Percentiles rank a stretch among this genome's conserved stretches.
Conservation (phyloP, 2,888 invertebrate genomes). For the Erebia aethiops region DNA sequence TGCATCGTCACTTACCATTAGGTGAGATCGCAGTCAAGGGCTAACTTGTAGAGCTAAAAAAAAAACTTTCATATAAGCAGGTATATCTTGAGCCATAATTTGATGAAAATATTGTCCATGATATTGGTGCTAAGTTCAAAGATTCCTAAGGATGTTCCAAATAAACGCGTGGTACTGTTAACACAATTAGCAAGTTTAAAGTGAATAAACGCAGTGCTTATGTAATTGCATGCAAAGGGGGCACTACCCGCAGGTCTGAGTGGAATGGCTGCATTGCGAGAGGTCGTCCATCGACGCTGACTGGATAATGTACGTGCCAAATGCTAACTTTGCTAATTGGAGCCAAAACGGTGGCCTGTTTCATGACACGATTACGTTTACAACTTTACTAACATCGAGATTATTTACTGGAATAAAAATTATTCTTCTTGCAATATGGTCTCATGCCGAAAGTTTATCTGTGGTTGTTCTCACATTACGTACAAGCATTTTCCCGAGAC, state of each 20-base stretch:
- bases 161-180: constrained; percentile 1
- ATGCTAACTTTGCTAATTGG: constrained; percentile 75
- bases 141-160: not conserved
- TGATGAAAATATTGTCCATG: not conserved
- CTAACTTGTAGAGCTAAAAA: too few relatives aligned
- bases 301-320: constrained; percentile 72
- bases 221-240: constrained; percentile 59
- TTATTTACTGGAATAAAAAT: not conserved
- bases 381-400: not conserved
- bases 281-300: constrained; percentile 57
- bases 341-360: constrained; percentile 52
- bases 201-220: constrained; percentile 50
- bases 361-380: constrained; percentile 11
- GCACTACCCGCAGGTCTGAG: constrained; percentile 32
- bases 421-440: too few relatives aligned
- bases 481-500: too few relatives aligned
- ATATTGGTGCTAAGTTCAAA: not conserved
- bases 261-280: constrained; percentile 47
- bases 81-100: not conserved
- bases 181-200: constrained; percentile 52
- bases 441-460: too few relatives aligned
- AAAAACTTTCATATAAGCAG: too few relatives aligned
- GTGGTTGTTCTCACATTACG: too few relatives aligned
- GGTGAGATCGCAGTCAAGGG: too few relatives aligned
- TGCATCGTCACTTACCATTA: too few relatives aligned